A percentile compares a stretch with the other conserved stretches of the same genome.
phyloP scores from a whole-genome alignment of 2,888 invertebrate genomes.

The Tetrapedia diversipes region DNA sequence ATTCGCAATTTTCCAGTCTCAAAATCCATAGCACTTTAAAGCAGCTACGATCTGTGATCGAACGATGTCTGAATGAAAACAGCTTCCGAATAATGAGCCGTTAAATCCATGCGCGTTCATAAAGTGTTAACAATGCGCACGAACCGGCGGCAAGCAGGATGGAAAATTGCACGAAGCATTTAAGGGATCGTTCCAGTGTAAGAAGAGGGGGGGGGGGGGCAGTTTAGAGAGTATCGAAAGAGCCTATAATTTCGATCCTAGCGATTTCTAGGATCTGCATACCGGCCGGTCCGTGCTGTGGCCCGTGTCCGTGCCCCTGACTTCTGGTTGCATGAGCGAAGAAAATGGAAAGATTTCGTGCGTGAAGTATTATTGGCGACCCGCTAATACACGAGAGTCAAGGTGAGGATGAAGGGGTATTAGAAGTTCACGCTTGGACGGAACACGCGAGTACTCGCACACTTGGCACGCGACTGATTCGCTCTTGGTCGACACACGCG shows the following conservation, averaged over 20 bases:
- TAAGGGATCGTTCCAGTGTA: no score
- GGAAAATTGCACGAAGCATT: constrained; percentile 11
- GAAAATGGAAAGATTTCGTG: constrained; percentile 72
- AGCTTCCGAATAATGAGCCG: no score
- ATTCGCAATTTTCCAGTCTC: no score
- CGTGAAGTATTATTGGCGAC: constrained; percentile 73
- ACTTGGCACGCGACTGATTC: constrained; percentile 74
- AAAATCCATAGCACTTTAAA: no score
- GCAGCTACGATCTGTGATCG: no score
- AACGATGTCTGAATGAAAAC: no score
- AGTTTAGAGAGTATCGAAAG: constrained; percentile 17
- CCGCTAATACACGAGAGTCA: constrained; percentile 71
- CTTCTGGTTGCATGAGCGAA: constrained; percentile 64
- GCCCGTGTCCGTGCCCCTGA: constrained; percentile 61
- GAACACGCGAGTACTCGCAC: constrained; percentile 76
- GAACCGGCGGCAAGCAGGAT: background rate
- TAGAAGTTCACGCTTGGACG: constrained; percentile 74
- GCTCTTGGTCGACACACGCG: constrained; percentile 67
- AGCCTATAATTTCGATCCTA: constrained; percentile 42
- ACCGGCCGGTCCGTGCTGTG: constrained; percentile 18
- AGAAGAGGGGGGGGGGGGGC: background rate
- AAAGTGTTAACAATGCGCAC: constrained; percentile 34
- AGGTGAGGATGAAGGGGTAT: constrained; percentile 75
- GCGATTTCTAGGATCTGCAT: constrained; percentile 61
- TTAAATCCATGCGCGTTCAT: background rate